Evolutionary conservation across 2,888 invertebrate species (phyloP), one percentile per base, ranked within the genome.

Genomic region (Rosalia funebris): DNA sequence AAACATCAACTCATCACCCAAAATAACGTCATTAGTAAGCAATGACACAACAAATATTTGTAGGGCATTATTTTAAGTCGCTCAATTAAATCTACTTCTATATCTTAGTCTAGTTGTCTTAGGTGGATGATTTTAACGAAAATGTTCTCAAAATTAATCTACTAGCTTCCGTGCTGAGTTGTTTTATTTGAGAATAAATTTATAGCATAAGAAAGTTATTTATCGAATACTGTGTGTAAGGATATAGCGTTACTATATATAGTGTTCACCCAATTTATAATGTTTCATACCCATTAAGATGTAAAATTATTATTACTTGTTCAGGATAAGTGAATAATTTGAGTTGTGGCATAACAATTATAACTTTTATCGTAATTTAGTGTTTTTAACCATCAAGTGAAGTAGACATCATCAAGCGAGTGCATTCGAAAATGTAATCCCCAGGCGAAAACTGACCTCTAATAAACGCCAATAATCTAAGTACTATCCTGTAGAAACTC

Each of bases 111-210:
- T 34, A 10, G 34, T 3, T n/a, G 34, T n/a, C 7, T 10, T 11
- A n/a, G 34, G 11, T 2, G 14, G 15, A 20, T 20, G 58, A 12
- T 47, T 55, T 47, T 62, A 57, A 63, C 67, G 67, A 66, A 66
- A 69, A 62, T 66, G 64, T 64, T 69, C 65, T 63, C 68, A 64
- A 69, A 71, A 68, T 68, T 60, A 68, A 60, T 72, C 69, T 72
- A 76, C 77, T 76, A 73, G 81, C 81, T 81, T 81, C 80, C 81
- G 81, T 81, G 80, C 81, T 80, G 79, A 75, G 75, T 80, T 79
- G 71, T 73, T 77, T 75, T 74, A 66, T 75, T 70, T 66, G 54
- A 68, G 72, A 63, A 73, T 65, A 66, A 68, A 65, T 66, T 66
- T 72, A 73, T 75, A 71, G 75, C 71, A 44, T 73, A 60, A 52